Evolutionary conservation across 2,888 invertebrate genomes (phyloP), one percentile per base, ranked within the genome.

Genomic region (Trachelus stipa): DNA sequence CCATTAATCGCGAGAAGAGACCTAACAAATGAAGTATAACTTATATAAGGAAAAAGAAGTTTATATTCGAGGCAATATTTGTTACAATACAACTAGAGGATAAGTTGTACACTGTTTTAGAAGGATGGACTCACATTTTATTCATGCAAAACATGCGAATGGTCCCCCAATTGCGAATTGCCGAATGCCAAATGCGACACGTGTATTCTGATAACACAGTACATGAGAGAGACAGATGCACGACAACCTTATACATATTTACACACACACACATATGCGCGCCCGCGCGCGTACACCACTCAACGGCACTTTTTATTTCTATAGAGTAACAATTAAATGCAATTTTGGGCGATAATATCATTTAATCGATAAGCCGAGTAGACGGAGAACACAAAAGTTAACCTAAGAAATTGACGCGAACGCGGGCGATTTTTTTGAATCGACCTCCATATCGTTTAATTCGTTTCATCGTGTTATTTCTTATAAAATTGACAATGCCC

Each of bases 21-120:
- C 77, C 81, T 79, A 79, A 79, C 79, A 74, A 75, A 79, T 77
- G 74, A 40, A 79, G 68, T 30, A 37, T 81, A 81, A 84, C 81
- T 86, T 86, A 83, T 80, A 80, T 85, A 82, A 81, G 78, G 80
- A 82, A 79, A 84, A 85, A 85, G 35, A 85, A 85, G 86, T 90
- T 90, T 90, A 88, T 90, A 91, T 90, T 90, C 87, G 89, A 90
- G 89, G 90, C 90, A 90, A 90, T 90, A 91, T 90, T 91, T 90
- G 88, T 90, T 90, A 91, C 88, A 85, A 90, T 89, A 88, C 87
- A 85, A 87, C 83, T 90, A 90, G 88, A 79, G 83, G 81, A 82
- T 89, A 89, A 87, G 87, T 87, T 87, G 85, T 85, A 86, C 82
- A 85, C 81, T 81, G 82, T 85, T 34, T 82, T 83, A 80, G 73